A percentile compares a stretch with the other conserved stretches of the same genome.
Evolutionary conservation across 2,113 vertebrate species (phyloP).

Genomic region (Ramphastos sulfuratus): DNA sequence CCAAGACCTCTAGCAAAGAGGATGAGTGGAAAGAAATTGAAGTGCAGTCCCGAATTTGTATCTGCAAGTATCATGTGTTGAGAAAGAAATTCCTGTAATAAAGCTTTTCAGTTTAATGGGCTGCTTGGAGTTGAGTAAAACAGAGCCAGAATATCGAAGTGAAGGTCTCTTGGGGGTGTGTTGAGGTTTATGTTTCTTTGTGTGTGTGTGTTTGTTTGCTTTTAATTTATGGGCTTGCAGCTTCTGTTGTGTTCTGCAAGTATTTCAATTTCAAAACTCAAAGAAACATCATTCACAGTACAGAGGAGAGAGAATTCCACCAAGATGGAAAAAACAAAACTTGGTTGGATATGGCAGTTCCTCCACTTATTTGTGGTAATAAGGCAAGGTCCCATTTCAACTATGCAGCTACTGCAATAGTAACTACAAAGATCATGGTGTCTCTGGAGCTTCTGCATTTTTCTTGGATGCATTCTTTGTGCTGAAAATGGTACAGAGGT

Average conservation of each 20-base stretch:
- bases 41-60: background rate
- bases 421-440: background rate
- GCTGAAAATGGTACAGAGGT: conserved; percentile 1
- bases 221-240: background rate
- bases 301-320: background rate
- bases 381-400: background rate
- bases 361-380: background rate
- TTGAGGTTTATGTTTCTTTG: no score
- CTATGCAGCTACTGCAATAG: background rate
- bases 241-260: background rate
- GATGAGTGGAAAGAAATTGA: background rate
- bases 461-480: background rate
- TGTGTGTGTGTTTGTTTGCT: background rate
- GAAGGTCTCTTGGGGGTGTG: background rate
- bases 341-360: background rate
- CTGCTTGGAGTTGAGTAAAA: background rate
- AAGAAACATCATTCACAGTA: background rate
- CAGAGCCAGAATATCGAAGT: background rate
- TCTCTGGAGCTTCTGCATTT: background rate
- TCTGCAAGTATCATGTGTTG: background rate
- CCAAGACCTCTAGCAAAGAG: background rate
- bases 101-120: background rate
- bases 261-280: background rate
- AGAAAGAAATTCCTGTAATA: background rate
- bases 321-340: background rate